Base-by-base conservation (phyloP, 2,113 vertebrate species). In the Sylvilagus bachmani region DNA sequence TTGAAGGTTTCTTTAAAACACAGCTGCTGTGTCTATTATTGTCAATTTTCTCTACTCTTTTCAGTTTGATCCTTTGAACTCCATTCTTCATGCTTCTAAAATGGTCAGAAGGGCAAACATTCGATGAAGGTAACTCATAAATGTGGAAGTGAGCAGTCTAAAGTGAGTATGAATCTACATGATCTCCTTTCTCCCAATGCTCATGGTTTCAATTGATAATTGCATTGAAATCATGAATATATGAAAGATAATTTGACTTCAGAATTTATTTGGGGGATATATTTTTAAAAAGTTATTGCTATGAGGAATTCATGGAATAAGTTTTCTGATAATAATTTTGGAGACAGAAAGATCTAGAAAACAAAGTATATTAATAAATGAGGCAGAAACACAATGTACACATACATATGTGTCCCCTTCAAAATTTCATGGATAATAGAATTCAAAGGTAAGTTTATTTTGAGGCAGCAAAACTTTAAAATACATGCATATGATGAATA, bases 1-100 rank as follows among this genome's bases (percentile, higher is more conserved):
- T 79, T 86, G 81, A 95, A 93, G 49, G 66, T 91, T 97, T 96
- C 78, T 92, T 94, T 96, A 91, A 94, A 95, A 95, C 86, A 91
- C 74, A 96, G 91, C 53, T 95, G 75, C 31, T 91, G 97, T 88
- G 55, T 70, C 36, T 80, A 82, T 92, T 88, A 93, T 91, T 95
- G 73, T 89, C 82, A 95, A 83, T 85, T 90, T 96, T 86, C 64
- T 93, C 58, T 53, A 86, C 80, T 95, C 51, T 96, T 96, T 94
- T 96, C 6, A 38, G 12, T 78, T 85, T 93, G 66, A 94, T 86
- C 58, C 49, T 93, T 90, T 89, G 58, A 79, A n/a, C 27, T 89
- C 12, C 3, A 80, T 85, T 38, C 94, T 89, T 92, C 79, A 71
- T 61, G 29, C 79, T 94, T 92, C 19, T 74, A 89, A 96, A 95